These are phyloP conservation scores for Leiothrix lutea DNA, from an alignment of 2,113 vertebrate genomes.

Conservation along the genomic window DNA sequence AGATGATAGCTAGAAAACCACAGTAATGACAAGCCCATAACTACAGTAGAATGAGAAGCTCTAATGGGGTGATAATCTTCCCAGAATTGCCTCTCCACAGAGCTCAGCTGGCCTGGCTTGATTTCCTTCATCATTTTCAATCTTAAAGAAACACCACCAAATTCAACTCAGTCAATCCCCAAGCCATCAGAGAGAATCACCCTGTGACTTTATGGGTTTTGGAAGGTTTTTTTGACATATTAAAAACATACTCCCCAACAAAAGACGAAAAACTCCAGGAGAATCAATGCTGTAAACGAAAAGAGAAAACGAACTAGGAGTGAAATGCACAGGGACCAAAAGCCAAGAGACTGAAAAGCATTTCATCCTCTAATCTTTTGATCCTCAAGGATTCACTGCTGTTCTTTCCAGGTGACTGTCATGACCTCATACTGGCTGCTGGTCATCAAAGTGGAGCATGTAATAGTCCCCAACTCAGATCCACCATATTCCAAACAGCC, in stretches of 20 bases:
- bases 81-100: not conserved
- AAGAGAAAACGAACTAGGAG: not conserved
- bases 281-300: not conserved
- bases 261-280: not conserved
- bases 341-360: not conserved
- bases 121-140: not conserved
- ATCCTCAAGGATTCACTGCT: not conserved
- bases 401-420: not conserved
- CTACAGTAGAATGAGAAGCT: not conserved
- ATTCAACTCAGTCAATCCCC: not conserved
- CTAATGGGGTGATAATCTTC: not conserved
- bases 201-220: not conserved
- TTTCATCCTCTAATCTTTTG: not conserved
- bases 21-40: not conserved
- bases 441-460: not conserved
- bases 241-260: not conserved
- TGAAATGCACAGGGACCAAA: not conserved
- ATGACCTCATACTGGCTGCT: not conserved
- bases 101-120: not conserved
- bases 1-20: slow-evolving; percentile 30
- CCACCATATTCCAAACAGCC: not conserved
- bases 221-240: not conserved
- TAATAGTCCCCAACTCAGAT: not conserved
- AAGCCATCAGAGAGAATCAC: not conserved
- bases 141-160: slow-evolving; percentile 2